Conservation (phyloP, 2,113 vertebrate species). For the Vulpes vulpes region DNA sequence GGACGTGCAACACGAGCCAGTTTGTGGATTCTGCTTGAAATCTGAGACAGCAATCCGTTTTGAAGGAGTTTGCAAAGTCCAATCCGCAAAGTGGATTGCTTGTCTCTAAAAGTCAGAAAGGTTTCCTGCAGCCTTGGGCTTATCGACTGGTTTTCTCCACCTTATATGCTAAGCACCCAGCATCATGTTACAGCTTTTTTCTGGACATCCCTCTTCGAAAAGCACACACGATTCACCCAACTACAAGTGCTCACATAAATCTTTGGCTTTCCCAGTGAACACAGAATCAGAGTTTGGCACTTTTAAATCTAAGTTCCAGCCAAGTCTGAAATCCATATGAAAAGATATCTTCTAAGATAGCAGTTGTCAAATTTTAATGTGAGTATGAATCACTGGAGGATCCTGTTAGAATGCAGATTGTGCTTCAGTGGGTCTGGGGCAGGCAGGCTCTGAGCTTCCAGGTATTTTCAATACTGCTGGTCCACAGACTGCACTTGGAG, state of each 20-base stretch:
- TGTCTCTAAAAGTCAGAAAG: background rate
- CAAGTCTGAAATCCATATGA: background rate
- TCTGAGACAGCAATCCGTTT: background rate
- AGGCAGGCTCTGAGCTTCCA: background rate
- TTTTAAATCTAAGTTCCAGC: background rate
- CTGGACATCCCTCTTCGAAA: background rate
- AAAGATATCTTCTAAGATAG: background rate
- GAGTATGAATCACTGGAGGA: background rate
- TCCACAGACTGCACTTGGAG: accelerated
- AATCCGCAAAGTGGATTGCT: background rate
- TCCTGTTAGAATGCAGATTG: too few relatives aligned
- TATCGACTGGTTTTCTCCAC: background rate
- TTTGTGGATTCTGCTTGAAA: background rate
- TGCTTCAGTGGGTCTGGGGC: background rate
- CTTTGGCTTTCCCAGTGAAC: background rate
- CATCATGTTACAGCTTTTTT: background rate
- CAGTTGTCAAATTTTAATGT: background rate
- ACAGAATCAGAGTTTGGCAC: background rate
- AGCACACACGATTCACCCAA: background rate
- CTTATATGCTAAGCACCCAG: background rate
- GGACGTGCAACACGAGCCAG: background rate
- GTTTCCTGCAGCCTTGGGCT: background rate
- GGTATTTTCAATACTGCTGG: background rate
- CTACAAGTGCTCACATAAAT: background rate
- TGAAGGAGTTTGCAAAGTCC: background rate